Base-by-base conservation (phyloP, 2,888 invertebrate genomes). In the Dendrolimus pini region DNA sequence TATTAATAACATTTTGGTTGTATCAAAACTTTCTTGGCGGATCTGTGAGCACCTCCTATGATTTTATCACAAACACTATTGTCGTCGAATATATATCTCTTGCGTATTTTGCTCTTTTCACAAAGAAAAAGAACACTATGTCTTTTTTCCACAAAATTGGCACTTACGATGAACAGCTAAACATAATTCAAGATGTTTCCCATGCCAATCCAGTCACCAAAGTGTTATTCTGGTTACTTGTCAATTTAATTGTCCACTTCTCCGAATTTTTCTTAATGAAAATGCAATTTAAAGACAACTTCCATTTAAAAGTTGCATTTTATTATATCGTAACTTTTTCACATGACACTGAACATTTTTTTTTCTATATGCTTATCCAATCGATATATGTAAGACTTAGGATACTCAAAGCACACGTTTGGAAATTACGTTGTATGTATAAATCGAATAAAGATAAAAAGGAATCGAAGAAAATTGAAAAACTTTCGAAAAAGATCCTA, bases 311-410 rank as follows among this genome's bases (percentile, higher is more conserved):
- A 13, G 3, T 14, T 8, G 1, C 47, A 59, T 54, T 56, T 60
- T 13, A 59, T 0, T 77, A 71, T 18, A 42, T 82, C 6, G 67
- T 76, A 53, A 58, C 74, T 30, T 53, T 77, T 8, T 65, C 73
- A 0, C 83, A 82, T 56, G 86, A 86, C 56, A 65, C 65, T 41
- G 87, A 87, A 58, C 79, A 75, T 41, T 59, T 81, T 9, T 73
- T 84, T 47, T 77, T 76, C 55, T 73, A 79, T 6, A 61, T 74
- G 7, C 61, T 83, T 30, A 64, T 85, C 0, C 64, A 71, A 56
- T 67, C 69, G 30, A 72, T 85, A 61, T 71, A 74, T 54, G 61
- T 64, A 2, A 70, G 87, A 63, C 68, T 85, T n/a, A 60, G 70
- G 9, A 59, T 87, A 42, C 53, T 87, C 9, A 84, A 78, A 68